Conservation (phyloP, 2,113 vertebrate genomes). For the Megaleporinus macrocephalus region DNA sequence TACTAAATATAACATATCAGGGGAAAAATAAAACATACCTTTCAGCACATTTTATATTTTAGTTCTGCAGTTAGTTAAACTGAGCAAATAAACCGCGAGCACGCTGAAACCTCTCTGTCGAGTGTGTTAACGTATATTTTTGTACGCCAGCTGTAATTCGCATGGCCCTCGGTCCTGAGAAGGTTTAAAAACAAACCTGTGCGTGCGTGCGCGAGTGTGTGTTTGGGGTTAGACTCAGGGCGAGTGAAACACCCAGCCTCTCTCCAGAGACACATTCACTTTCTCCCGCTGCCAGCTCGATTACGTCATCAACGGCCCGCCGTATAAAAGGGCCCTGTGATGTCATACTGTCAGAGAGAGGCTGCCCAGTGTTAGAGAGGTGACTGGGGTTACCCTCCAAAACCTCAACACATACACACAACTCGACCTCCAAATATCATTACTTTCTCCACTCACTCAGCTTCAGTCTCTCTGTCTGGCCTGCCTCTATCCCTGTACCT, state of each 20-base stretch:
- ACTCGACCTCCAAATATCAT: slow-evolving; percentile 62
- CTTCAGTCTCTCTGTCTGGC: slow-evolving; percentile 12
- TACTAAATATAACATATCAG: too few relatives aligned
- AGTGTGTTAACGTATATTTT: too few relatives aligned
- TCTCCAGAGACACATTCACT: slow-evolving; percentile 56
- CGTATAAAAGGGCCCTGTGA: slow-evolving; percentile 60
- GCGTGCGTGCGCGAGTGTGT: slow-evolving; percentile 42
- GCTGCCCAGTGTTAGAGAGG: slow-evolving; percentile 56
- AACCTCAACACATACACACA: slow-evolving; percentile 54
- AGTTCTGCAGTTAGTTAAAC: too few relatives aligned
- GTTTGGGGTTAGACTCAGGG: slow-evolving; percentile 54
- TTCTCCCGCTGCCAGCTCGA: slow-evolving; percentile 58
- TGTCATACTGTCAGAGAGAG: slow-evolving; percentile 58
- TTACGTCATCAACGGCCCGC: slow-evolving; percentile 55
- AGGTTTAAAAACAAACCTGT: neutral
- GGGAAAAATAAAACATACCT: too few relatives aligned
- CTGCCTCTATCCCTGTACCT: slow-evolving; percentile 28
- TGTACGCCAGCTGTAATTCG: neutral
- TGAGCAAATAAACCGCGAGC: too few relatives aligned
- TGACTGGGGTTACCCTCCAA: slow-evolving; percentile 50
- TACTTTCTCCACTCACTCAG: slow-evolving; percentile 19
- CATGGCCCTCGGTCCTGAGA: neutral
- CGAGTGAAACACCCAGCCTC: slow-evolving; percentile 57
- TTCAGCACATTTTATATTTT: too few relatives aligned
- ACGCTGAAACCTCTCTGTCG: too few relatives aligned